Percentiles rank a stretch among this genome's conserved stretches.
Conservation (phyloP, 2,888 invertebrate species). For the Dolomedes plantarius region DNA sequence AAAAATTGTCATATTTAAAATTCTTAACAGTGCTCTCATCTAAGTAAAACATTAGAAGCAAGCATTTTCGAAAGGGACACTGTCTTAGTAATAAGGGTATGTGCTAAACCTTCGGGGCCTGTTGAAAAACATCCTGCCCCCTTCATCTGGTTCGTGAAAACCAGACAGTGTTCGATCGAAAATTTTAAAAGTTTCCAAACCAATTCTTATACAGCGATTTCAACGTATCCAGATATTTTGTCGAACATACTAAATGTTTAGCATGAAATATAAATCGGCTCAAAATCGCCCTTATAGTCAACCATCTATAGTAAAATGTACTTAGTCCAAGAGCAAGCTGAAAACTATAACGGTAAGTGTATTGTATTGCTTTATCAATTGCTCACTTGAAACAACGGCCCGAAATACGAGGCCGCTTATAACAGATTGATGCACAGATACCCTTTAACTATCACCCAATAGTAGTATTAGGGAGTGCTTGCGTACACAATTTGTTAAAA, state of each 20-base stretch:
- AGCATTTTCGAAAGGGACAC: not conserved
- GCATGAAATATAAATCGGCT: constrained; percentile 21
- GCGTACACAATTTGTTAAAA: constrained; percentile 71
- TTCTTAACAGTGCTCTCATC: not conserved
- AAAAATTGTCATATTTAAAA: not conserved
- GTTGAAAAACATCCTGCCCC: not conserved
- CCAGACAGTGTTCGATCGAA: not conserved
- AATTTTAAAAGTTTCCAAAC: not conserved
- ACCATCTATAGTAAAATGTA: constrained; percentile 39
- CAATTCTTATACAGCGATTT: not conserved
- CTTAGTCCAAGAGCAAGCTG: not conserved
- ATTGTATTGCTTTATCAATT: constrained; percentile 66
- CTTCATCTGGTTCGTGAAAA: not conserved
- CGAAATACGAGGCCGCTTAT: constrained; percentile 16
- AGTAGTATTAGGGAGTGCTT: constrained; percentile 59
- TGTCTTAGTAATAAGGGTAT: not conserved
- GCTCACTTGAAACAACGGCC: constrained; percentile 52
- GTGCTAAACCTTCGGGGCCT: not conserved
- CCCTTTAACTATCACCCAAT: constrained; percentile 46
- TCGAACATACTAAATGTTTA: not conserved
- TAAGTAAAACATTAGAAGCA: not conserved
- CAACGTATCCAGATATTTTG: constrained; percentile 1
- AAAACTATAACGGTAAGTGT: constrained; percentile 41
- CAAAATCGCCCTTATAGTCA: constrained; percentile 27
- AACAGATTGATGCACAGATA: constrained; percentile 51